Evolutionary conservation across 2,888 invertebrate genomes (phyloP).

Genomic region (Parapristionchus giblindavisi): DNA sequence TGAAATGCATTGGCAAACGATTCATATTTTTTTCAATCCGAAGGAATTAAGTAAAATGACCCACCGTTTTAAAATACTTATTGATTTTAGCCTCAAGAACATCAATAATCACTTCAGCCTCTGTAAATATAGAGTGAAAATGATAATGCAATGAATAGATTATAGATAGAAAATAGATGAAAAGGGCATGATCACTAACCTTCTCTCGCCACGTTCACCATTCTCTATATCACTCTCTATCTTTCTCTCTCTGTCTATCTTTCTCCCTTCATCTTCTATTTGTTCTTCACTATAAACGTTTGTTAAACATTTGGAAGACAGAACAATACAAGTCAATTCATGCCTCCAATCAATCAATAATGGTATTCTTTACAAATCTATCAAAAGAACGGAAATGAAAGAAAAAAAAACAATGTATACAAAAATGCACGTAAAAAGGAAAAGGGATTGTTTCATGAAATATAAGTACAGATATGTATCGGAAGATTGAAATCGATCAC

Average conservation of each 20-base stretch:
- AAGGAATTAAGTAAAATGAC: not conserved
- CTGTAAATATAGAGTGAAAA: not conserved
- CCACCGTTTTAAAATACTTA: constrained; percentile 13
- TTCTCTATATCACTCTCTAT: not conserved
- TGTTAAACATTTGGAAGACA: too few species aligned
- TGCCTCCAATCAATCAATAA: too few species aligned
- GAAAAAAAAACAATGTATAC: not conserved
- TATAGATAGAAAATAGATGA: not conserved
- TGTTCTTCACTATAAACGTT: not conserved
- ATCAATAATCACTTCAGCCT: constrained; percentile 27
- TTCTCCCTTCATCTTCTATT: not conserved
- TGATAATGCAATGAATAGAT: not conserved
- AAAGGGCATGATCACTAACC: constrained; percentile 16
- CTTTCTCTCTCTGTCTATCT: not conserved
- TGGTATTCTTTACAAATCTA: too few species aligned
- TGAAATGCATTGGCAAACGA: too few species aligned
- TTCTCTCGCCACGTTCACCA: not conserved
- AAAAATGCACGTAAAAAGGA: not conserved
- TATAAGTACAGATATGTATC: too few species aligned
- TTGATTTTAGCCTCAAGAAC: constrained; percentile 27
- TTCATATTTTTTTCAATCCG: not conserved
- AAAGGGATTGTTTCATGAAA: too few species aligned
- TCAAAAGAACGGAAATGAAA: too few species aligned
- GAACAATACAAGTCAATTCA: too few species aligned
- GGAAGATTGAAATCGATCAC: too few species aligned